Evolutionary conservation across 2,113 vertebrate species (phyloP).

Genomic region (Geothlypis trichas): DNA sequence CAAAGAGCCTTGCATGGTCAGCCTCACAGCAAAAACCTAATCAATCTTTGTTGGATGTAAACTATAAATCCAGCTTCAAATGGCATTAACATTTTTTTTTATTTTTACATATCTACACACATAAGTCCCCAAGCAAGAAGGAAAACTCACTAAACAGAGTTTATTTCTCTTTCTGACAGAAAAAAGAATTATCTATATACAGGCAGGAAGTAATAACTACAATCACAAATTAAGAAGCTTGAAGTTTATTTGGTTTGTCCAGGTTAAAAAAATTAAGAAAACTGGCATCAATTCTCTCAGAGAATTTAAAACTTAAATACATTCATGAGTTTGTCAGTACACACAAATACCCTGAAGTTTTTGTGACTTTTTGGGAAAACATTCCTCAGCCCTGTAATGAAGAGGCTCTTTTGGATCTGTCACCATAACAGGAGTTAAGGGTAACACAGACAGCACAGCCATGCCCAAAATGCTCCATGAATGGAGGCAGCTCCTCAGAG

Average conservation of each 20-base stretch:
- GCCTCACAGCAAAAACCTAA: background rate
- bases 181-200: background rate
- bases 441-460: background rate
- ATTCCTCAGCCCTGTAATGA: background rate
- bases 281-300: background rate
- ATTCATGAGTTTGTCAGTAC: rapidly evolving
- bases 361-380: background rate
- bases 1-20: background rate
- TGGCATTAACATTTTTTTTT: background rate
- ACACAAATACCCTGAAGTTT: background rate
- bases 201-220: background rate
- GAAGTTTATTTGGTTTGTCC: background rate
- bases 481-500: background rate
- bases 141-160: background rate
- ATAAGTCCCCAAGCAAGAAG: background rate
- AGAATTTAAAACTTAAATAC: background rate
- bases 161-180: background rate
- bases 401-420: background rate
- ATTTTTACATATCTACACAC: background rate
- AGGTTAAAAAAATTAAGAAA: background rate
- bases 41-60: background rate
- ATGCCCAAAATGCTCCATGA: background rate
- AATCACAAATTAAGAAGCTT: background rate
- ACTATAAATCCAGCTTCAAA: background rate
- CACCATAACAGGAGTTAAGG: background rate